Base-by-base conservation (phyloP, 2,888 invertebrate species). In the Stratiomys singularior region DNA sequence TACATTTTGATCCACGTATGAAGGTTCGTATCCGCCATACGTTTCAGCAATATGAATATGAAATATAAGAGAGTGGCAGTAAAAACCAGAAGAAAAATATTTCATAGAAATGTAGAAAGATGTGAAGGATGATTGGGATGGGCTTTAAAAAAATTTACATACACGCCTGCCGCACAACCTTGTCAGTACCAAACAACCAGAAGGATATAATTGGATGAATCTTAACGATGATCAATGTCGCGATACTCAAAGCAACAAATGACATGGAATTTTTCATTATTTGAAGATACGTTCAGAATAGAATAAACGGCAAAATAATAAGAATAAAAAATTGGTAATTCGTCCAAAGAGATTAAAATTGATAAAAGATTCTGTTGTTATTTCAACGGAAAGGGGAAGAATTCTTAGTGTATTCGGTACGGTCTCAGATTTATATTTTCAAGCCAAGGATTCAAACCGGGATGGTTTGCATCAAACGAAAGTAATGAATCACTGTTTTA, bases 121-220 rank as follows among this genome's bases (percentile, higher is more conserved):
- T 60, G 58, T 9, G 58, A 60, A 5, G 21, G 58, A 60, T 60
- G 56, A 18, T 9, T 18, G 23, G 58, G 58, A 3, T 25, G 58
- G 21, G 21, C 25, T 60, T 60, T 18, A 52, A 52, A 60, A 56
- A 56, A 60, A 60, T 23, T 60, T 60, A 60, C 58, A 60, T 60
- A 5, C 3, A 9, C 13, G 58, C 5, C 25, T 60, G 23, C 9
- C 23, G 25, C 2, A 18, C 4, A 60, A 60, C 23, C 21, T 25
- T 60, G 58, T 21, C 11, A 25, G 23, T 21, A 4, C 13, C 58
- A 60, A 1, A 21, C 23, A 25, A 60, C 23, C 18, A 60, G 58
- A 60, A 60, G 58, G 58, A 60, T 60, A 60, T 60, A 60, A 60
- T 60, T 60, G 58, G 58, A 60, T 60, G 58, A 60, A 60, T 60